Evolutionary conservation across 2,888 invertebrate species (phyloP).

Genomic region (Xylocampa areola): DNA sequence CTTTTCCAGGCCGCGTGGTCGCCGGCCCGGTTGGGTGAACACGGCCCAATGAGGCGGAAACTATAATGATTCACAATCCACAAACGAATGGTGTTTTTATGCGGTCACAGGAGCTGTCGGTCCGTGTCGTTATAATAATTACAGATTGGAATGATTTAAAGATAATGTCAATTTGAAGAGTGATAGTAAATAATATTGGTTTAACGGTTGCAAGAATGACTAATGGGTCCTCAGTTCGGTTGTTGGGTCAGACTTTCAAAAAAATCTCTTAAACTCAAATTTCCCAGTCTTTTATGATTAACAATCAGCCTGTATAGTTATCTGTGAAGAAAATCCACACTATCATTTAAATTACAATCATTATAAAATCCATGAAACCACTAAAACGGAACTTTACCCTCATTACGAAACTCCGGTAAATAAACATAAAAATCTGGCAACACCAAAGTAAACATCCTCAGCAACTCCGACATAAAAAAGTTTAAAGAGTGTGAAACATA

Average conservation of each 20-base stretch:
- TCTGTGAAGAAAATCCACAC: not conserved
- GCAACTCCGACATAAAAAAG: slow-evolving; percentile 59
- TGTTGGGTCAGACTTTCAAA: too few relatives aligned
- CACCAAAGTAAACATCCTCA: slow-evolving; percentile 49
- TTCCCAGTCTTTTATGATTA: too few relatives aligned
- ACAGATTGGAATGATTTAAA: slow-evolving; percentile 24
- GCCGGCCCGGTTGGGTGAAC: slow-evolving; percentile 33
- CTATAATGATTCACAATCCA: slow-evolving; percentile 55
- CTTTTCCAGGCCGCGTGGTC: slow-evolving; percentile 34
- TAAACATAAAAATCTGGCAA: slow-evolving; percentile 55
- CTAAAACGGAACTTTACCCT: slow-evolving; percentile 22
- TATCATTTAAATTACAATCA: not conserved
- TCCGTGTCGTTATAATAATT: slow-evolving; percentile 27
- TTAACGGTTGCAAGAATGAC: not conserved
- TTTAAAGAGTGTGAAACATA: slow-evolving; percentile 77
- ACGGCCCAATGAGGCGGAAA: slow-evolving; percentile 59
- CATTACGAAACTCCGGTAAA: slow-evolving; percentile 41
- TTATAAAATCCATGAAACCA: slow-evolving; percentile 5
- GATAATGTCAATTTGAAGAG: not conserved
- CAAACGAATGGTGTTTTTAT: slow-evolving; percentile 59
- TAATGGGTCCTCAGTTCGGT: too few relatives aligned
- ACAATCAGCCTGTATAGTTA: not conserved
- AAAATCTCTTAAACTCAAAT: too few relatives aligned
- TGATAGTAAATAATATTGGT: not conserved
- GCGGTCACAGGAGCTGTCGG: slow-evolving; percentile 23